Evolutionary conservation across 2,113 vertebrate genomes (phyloP).

Genomic region (Platichthys flesus): DNA sequence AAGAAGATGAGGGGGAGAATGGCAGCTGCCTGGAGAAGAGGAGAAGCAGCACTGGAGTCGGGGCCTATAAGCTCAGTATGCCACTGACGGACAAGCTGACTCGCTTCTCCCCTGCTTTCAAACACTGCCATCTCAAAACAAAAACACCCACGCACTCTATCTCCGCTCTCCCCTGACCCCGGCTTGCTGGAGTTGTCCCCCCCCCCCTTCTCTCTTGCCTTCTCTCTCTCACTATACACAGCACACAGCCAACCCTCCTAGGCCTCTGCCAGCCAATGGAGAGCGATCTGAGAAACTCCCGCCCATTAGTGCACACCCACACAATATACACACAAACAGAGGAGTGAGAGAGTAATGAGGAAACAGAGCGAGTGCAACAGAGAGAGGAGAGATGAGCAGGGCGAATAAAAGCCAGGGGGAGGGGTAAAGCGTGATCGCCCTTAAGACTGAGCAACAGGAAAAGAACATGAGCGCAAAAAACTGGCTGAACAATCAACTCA

Average conservation of each 20-base stretch:
- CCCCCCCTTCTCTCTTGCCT: conserved; percentile 49
- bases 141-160: conserved; percentile 86
- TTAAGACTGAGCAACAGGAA: conserved; percentile 74
- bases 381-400: conserved; percentile 60
- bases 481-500: conserved; percentile 53
- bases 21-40: conserved; percentile 52
- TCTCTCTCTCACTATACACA: conserved; percentile 68
- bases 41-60: conserved; percentile 48
- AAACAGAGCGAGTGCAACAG: conserved; percentile 50
- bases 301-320: conserved; percentile 80
- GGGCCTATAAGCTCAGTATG: conserved; percentile 68
- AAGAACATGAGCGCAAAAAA: conserved; percentile 55
- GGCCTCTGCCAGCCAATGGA: conserved; percentile 78
- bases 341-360: conserved; percentile 70
- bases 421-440: conserved; percentile 62
- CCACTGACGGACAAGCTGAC: conserved; percentile 72
- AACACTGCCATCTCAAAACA: conserved; percentile 86
- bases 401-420: conserved; percentile 60
- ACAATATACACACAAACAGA: conserved; percentile 78
- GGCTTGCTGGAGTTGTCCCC: conserved; percentile 69
- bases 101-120: conserved; percentile 77
- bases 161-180: conserved; percentile 81
- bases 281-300: conserved; percentile 64
- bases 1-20: conserved; percentile 22
- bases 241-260: conserved; percentile 66